Evolutionary conservation across 2,113 vertebrate species (phyloP).

Genomic region (Platycercus adscitus): DNA sequence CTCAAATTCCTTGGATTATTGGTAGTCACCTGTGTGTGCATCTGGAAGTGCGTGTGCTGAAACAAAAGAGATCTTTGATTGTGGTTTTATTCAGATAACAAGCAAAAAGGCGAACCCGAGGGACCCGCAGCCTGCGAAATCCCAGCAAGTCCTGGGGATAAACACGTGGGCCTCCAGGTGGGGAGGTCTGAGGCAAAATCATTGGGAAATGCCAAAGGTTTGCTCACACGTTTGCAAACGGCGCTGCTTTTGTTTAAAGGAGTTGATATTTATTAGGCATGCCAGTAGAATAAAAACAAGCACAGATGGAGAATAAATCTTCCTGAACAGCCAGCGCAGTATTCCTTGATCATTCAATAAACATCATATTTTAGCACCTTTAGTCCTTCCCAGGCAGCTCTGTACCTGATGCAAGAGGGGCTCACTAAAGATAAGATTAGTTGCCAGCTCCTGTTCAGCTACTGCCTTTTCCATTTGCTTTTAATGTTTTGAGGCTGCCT

Average conservation of each 20-base stretch:
- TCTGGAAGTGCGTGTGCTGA: background rate
- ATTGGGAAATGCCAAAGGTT: background rate
- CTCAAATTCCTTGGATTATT: background rate
- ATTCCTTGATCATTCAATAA: slow-evolving; percentile 27
- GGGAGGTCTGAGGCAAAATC: background rate
- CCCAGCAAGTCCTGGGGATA: background rate
- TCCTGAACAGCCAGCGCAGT: slow-evolving; percentile 15
- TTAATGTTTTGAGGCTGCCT: background rate
- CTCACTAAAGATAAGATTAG: background rate
- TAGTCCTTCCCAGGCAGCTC: slow-evolving; percentile 4
- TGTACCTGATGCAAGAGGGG: background rate
- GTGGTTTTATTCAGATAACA: background rate
- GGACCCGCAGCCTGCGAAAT: background rate
- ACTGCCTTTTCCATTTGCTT: background rate
- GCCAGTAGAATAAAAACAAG: slow-evolving; percentile 50
- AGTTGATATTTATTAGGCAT: slow-evolving; percentile 56
- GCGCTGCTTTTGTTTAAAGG: slow-evolving; percentile 26
- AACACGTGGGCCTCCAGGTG: background rate
- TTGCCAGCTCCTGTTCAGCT: background rate
- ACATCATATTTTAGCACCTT: slow-evolving; percentile 31
- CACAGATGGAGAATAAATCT: slow-evolving; percentile 64
- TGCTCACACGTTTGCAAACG: slow-evolving; percentile 5
- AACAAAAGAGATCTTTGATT: background rate
- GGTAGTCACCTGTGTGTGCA: background rate
- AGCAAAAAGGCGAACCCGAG: background rate